These are phyloP conservation scores for Dinothrombium tinctorium DNA, from an alignment of 1,140 invertebrate species.

Conservation along the genomic window DNA sequence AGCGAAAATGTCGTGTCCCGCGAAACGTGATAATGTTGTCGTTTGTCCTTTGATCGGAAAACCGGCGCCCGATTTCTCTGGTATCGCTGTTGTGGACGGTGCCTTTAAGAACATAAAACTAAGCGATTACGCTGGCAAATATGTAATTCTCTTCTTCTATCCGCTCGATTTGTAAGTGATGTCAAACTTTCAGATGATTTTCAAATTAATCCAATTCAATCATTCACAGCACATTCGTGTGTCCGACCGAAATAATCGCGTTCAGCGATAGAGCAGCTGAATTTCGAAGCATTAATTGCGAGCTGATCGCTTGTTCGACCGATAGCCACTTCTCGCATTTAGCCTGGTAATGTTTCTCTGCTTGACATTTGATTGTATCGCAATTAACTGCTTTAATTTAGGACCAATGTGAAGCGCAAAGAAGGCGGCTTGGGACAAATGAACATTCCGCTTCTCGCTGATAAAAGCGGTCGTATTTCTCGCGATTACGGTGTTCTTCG, in stretches of 20 bases:
- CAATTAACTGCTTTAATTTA: no score
- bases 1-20: no score
- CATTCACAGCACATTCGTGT: constrained; percentile 54
- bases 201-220: no score
- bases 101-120: constrained; percentile 72
- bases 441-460: constrained; percentile 84
- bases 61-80: no score
- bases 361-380: no score
- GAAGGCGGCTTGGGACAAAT: constrained; percentile 83
- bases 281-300: constrained; percentile 59
- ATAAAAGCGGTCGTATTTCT: constrained; percentile 66
- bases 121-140: constrained; percentile 71
- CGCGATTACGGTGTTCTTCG: constrained; percentile 76
- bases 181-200: no score
- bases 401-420: constrained; percentile 7
- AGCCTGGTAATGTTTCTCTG: no score
- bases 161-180: constrained; percentile 61
- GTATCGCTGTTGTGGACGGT: no score
- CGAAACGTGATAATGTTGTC: no score
- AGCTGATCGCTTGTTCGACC: constrained; percentile 72
- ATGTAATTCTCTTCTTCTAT: constrained; percentile 91
- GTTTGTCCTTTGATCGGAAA: no score
- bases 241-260: constrained; percentile 84
- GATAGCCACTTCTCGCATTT: constrained; percentile 87
- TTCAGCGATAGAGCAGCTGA: constrained; percentile 75